Base-by-base conservation (phyloP, 2,888 invertebrate genomes). In the Trissolcus japonicus region DNA sequence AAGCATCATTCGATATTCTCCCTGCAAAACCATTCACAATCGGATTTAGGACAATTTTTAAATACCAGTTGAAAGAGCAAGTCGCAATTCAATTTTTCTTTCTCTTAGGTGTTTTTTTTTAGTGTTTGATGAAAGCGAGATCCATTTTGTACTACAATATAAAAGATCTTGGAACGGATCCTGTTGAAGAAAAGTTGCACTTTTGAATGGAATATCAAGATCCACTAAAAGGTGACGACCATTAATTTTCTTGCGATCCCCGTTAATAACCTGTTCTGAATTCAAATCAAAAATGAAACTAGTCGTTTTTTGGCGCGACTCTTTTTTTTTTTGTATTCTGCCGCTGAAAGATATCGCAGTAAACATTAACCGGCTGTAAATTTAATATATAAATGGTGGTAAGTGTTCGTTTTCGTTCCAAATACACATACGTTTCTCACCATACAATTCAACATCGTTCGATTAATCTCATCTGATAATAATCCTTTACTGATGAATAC, bases 401-500 rank as follows among this genome's bases (percentile, higher is more conserved):
- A 71, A 71, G 71, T 62, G 50, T 50, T 61, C 61, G 56, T 62
- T 50, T 71, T 63, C 54, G 17, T 25, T 54, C 17, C n/a, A n/a
- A 63, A 46, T 21, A 17, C 51, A 60, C 60, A 66, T 73, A 73
- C 54, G 61, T 66, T 66, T 66, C 57, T 61, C 62, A 57, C 35
- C 67, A 62, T 53, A 74, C 75, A 75, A 75, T 75, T 75, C 68
- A 68, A 67, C 62, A 67, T 53, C 41, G 48, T 62, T 75, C 63
- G 75, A 75, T 68, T 75, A 63, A 63, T 75, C 59, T 62, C 62
- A 56, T 29, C 13, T 63, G 75, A 75, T 75, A 67, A 62, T 35
- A 68, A 73, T 75, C 59, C 63, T 67, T 68, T 75, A 75, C 67
- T 35, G 35, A 35, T 41, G 75, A 56, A 59, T 54, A 63, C 62